Conservation (phyloP, 2,888 invertebrate species). For the Stegophylla sp. region DNA sequence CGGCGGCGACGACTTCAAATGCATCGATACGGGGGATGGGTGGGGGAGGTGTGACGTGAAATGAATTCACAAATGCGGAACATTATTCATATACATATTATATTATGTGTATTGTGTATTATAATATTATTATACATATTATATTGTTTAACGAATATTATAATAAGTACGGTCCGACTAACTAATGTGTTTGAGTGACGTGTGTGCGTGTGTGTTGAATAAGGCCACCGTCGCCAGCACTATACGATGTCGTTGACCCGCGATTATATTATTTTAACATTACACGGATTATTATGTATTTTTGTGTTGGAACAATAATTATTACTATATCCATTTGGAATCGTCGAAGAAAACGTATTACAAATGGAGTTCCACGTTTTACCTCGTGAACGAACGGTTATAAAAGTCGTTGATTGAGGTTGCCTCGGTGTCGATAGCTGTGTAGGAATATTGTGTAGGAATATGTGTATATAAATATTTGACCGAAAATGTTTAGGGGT, state of each 20-base stretch:
- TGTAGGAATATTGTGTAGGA: too few relatives aligned
- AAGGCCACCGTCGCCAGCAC: background rate
- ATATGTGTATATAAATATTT: background rate
- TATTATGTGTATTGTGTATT: background rate
- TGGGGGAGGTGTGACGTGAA: background rate
- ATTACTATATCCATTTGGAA: too few relatives aligned
- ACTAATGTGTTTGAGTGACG: background rate
- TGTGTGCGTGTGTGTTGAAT: background rate
- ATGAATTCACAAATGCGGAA: constrained; percentile 17
- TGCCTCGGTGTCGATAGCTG: too few relatives aligned
- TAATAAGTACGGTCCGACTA: background rate
- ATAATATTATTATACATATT: background rate
- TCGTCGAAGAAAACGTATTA: too few relatives aligned
- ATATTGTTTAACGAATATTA: background rate
- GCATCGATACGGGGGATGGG: too few relatives aligned
- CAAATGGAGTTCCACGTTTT: too few relatives aligned
- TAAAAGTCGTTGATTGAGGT: too few relatives aligned
- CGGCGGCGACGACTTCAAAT: background rate
- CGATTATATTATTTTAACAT: background rate
- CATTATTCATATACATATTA: constrained; percentile 18
- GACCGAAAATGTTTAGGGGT: constrained; percentile 34
- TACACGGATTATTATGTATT: background rate
- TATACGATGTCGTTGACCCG: constrained; percentile 15
- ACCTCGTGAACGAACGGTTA: too few relatives aligned
- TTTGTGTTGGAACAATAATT: too few relatives aligned